phyloP scores from a whole-genome alignment of 1,140 invertebrate genomes.

The Neodiprion fabricii region DNA sequence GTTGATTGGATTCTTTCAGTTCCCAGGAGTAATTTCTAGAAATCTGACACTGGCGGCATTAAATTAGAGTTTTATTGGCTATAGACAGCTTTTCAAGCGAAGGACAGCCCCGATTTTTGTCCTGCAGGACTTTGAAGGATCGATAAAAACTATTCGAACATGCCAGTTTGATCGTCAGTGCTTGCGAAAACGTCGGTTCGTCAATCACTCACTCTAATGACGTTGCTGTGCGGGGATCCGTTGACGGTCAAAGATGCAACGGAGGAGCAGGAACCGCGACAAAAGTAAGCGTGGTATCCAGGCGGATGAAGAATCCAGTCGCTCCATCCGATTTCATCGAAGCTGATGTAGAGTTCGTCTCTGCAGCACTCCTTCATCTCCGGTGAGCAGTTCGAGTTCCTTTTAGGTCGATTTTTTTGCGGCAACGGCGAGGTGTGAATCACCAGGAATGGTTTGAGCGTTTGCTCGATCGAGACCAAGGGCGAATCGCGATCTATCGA shows the following conservation, averaged over 20 bases:
- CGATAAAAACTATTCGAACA: no score
- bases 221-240: conserved; percentile 71
- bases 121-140: no score
- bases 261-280: conserved; percentile 77
- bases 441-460: conserved; percentile 75
- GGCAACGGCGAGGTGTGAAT: conserved; percentile 68
- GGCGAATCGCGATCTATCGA: conserved; percentile 67
- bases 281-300: conserved; percentile 86
- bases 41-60: no score
- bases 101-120: no score
- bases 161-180: no score
- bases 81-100: no score
- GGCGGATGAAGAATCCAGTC: conserved; percentile 85
- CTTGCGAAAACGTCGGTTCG: not conserved
- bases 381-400: conserved; percentile 73
- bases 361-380: conserved; percentile 81
- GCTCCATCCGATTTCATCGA: conserved; percentile 85
- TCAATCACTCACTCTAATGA: conserved; percentile 70
- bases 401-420: conserved; percentile 65
- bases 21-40: no score
- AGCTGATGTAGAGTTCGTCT: conserved; percentile 81
- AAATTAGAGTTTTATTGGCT: no score
- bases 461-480: conserved; percentile 69
- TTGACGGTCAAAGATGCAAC: conserved; percentile 72
- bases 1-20: no score